Evolutionary conservation across 2,797 vertebrate species (phyloP), one percentile per base, ranked within the genome.

Genomic region (Pantherophis vulpinus): DNA sequence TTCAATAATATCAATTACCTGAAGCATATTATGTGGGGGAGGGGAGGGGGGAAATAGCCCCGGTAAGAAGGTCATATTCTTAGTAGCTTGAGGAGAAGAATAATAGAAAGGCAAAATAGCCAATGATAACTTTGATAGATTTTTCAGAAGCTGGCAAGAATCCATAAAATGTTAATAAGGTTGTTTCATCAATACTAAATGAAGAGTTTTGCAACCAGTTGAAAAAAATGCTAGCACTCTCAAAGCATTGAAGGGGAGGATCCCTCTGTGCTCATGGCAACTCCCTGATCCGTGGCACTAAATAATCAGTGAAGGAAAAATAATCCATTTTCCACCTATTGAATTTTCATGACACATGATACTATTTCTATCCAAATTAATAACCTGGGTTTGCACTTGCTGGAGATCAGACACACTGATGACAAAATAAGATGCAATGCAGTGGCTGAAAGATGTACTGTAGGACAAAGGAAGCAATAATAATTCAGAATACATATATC

Each of bases 221-320:
- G 95, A 96, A 95, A 97, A 97, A 97, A 97, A 96, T 92, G 95
- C 94, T 91, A 94, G 18, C 93, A 91, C 89, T 95, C 89, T 95
- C 95, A 95, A 94, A 94, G 91, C 95, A 94, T 96, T 94, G 91
- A 94, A 96, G 95, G 96, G 94, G 96, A 97, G 94, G 2, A 0
- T 95, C 94, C 94, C 93, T 94, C 92, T 88, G 91, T 97, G 96
- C 95, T 95, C 94, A 96, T 93, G 95, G 94, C 96, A 95, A 92
- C 93, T 96, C 95, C 0, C 37, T 96, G 97, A 96, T 97, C 94
- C 96, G 95, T 95, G 91, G 96, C 95, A 96, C 94, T 97, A 97
- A 96, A 96, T 96, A 97, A 96, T 95, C 94, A 95, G 95, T 91
- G 95, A 95, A 96, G 95, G 96, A 97, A 97, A 97, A 97, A 93